phyloP scores from a whole-genome alignment of 92 coral and sea anemone genomes.

The Parazoanthus darwini region DNA sequence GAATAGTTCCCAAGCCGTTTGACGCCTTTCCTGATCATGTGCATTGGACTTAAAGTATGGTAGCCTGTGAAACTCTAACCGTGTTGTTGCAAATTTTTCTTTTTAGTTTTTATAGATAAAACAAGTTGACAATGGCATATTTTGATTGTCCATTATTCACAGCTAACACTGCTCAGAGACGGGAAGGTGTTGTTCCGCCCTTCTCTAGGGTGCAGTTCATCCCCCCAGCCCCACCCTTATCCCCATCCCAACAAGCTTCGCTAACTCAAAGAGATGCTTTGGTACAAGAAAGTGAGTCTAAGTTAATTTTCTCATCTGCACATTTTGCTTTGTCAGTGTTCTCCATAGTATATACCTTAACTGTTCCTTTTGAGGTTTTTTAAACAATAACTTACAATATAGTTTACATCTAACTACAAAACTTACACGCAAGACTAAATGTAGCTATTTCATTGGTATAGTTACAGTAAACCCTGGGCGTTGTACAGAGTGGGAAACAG shows the following conservation, averaged over 20 bases:
- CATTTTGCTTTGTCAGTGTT: background rate
- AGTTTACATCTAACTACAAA: no score
- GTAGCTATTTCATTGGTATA: no score
- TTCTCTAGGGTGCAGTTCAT: constrained; percentile 61
- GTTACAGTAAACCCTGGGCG: no score
- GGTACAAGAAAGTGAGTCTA: constrained; percentile 32
- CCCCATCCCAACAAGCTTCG: constrained; percentile 33
- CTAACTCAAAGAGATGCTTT: constrained; percentile 28
- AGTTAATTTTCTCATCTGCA: background rate
- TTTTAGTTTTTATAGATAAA: no score
- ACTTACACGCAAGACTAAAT: no score
- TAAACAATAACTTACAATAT: no score
- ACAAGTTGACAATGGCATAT: background rate
- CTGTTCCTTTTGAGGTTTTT: no score
- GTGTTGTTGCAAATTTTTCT: background rate
- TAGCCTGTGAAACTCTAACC: background rate
- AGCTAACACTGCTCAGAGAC: constrained; percentile 58
- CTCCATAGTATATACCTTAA: no score
- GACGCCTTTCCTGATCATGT: no score
- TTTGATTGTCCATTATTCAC: constrained; percentile 51
- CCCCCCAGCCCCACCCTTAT: constrained; percentile 46
- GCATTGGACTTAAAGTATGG: no score
- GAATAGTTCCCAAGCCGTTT: no score
- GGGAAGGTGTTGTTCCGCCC: constrained; percentile 75
- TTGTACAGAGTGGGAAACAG: no score